Evolutionary conservation across 2,888 invertebrate genomes (phyloP), one percentile per base, ranked within the genome.

Genomic region (Aricia artaxerxes): DNA sequence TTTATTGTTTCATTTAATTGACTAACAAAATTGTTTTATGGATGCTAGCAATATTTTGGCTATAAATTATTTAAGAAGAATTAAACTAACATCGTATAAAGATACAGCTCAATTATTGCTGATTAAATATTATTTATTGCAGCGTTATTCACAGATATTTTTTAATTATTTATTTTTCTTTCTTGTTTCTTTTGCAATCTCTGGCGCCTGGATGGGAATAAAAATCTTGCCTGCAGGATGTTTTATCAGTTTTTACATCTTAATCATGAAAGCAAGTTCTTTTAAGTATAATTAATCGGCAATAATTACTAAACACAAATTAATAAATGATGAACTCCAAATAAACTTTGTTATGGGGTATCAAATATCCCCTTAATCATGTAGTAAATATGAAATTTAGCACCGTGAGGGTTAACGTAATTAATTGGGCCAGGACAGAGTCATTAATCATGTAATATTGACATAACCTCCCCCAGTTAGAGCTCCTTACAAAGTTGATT

Each of bases 401-500:
- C 78, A 77, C 79, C 77, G 73, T 60, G 69, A 79, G 72, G 79
- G 73, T 80, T 80, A 79, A 78, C 77, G 75, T 82, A 79, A 81
- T 82, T 81, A 82, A 82, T 82, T 76, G 64, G 40, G 31, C 57
- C 79, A 35, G 69, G 69, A 79, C 78, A 38, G 77, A 35, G 78
- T 80, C 84, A 85, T 86, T 85, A 86, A 86, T 85, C 83, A 84
- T 83, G 77, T 81, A 82, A 83, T 86, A 85, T 86, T 86, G 85
- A 85, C 85, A 84, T 82, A 84, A 82, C 83, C 82, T 82, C 83
- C 69, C 31, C 69, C 69, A 13, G 85, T 83, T 88, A 87, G 88
- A 86, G 87, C 84, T 35, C 69, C 35, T 69, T 69, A 69, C 35
- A 69, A 13, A 69, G 69, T 69, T 69, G 69, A 69, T 69, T 16